These are phyloP conservation scores for Erethizon dorsatum DNA, from an alignment of 2,797 vertebrate genomes.

Conservation along the genomic window DNA sequence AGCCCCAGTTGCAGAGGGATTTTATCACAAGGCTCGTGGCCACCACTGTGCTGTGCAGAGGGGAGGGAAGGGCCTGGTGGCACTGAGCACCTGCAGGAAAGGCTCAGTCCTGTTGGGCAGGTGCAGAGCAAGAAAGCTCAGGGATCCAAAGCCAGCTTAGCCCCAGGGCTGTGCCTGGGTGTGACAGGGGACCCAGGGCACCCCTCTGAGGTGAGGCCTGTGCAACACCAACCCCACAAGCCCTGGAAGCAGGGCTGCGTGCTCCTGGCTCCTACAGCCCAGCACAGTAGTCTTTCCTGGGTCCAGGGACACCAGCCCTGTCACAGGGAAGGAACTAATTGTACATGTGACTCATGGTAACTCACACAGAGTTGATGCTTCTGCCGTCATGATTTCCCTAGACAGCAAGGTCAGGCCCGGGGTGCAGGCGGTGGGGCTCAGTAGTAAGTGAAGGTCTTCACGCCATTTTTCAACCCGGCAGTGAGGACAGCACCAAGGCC, in stretches of 20 bases:
- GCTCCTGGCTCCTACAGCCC: not conserved
- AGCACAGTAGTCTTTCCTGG: rapidly evolving
- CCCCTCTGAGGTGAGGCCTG: not conserved
- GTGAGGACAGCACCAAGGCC: not conserved
- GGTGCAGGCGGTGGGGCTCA: not conserved
- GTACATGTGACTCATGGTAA: not conserved
- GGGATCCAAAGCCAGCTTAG: not conserved
- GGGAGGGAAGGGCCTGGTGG: not conserved
- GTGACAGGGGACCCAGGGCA: not conserved
- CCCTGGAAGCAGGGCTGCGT: not conserved
- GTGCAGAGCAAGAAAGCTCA: not conserved
- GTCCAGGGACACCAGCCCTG: not conserved
- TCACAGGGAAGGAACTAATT: not conserved
- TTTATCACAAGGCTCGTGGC: not conserved
- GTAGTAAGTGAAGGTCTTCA: not conserved
- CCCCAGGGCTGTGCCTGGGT: not conserved
- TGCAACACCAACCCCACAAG: not conserved
- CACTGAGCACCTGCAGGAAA: not conserved
- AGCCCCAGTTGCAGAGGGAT: not conserved
- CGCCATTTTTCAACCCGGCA: not conserved
- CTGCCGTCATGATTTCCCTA: not conserved
- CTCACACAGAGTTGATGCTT: not conserved
- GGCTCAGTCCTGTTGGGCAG: not conserved
- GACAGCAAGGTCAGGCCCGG: not conserved
- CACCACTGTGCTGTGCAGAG: not conserved